These are phyloP conservation scores for Chrysomallon squamiferum DNA, from an alignment of 1,140 invertebrate genomes.

Conservation along the genomic window DNA sequence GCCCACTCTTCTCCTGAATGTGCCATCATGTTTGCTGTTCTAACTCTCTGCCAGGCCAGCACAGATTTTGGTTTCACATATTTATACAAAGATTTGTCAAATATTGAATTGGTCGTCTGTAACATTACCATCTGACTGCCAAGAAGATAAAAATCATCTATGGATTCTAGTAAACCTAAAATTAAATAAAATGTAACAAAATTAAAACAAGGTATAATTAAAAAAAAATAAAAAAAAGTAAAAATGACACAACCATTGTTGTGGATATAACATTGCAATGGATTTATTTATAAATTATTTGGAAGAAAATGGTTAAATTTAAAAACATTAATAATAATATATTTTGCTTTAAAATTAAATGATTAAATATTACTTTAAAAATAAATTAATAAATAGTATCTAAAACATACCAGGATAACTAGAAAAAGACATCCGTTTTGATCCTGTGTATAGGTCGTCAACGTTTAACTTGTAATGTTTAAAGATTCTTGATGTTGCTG, in stretches of 20 bases:
- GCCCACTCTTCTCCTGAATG: constrained; percentile 51
- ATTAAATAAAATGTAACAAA: too few relatives aligned
- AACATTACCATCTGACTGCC: constrained; percentile 51
- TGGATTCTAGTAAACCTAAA: constrained; percentile 54
- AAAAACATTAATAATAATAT: too few relatives aligned
- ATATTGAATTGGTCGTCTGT: constrained; percentile 59
- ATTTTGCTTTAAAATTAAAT: too few relatives aligned
- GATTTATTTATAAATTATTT: too few relatives aligned
- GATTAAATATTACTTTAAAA: too few relatives aligned
- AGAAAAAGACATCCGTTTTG: constrained; percentile 48
- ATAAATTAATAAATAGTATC: too few relatives aligned
- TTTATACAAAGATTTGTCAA: constrained; percentile 48
- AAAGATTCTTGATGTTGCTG: constrained; percentile 52
- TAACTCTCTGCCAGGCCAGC: constrained; percentile 54
- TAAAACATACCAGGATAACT: constrained; percentile 53
- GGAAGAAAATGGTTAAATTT: too few relatives aligned
- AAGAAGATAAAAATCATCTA: constrained; percentile 61
- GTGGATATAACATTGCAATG: too few relatives aligned
- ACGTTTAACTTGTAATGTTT: constrained; percentile 60
- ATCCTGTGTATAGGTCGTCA: constrained; percentile 31
- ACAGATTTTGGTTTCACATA: constrained; percentile 42
- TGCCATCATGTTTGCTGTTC: constrained; percentile 58
- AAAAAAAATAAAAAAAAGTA: too few relatives aligned
- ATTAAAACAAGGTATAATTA: too few relatives aligned
- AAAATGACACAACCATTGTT: too few relatives aligned